Evolutionary conservation across 2,797 vertebrate species (phyloP).

Genomic region (Mus caroli): DNA sequence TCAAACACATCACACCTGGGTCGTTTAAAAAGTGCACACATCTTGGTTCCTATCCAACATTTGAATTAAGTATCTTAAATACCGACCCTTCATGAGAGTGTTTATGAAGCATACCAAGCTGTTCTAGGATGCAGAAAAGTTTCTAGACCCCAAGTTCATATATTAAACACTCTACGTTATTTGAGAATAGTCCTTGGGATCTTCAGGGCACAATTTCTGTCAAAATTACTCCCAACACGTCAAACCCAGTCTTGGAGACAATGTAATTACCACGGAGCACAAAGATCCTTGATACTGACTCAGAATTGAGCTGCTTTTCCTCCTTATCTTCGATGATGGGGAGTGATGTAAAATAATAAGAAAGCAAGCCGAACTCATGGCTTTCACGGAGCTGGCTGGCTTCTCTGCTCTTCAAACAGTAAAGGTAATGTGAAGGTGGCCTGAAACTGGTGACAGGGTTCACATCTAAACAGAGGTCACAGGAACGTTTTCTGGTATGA

Average conservation of each 20-base stretch:
- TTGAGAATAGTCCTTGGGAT: not conserved
- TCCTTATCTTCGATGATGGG: not conserved
- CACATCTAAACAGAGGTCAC: not conserved
- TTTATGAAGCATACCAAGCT: not conserved
- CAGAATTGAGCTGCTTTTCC: conserved; percentile 4
- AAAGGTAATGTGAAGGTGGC: conserved; percentile 17
- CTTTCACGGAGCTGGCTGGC: not conserved
- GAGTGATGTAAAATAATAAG: conserved; percentile 49
- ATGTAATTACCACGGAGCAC: not conserved
- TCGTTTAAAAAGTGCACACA: not conserved
- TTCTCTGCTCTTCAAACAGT: conserved; percentile 41
- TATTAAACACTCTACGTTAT: not conserved
- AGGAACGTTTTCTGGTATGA: not conserved
- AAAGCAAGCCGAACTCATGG: not conserved
- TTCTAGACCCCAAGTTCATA: not conserved
- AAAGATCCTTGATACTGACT: conserved; percentile 53
- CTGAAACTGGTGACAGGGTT: not conserved
- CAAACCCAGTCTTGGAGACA: conserved; percentile 19
- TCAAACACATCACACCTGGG: not conserved
- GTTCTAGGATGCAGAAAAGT: conserved; percentile 9
- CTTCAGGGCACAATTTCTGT: not conserved
- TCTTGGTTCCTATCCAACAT: not conserved
- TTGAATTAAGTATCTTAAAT: not conserved
- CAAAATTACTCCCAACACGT: not conserved
- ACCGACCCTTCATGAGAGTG: not conserved